These are phyloP conservation scores for Myodes glareolus DNA, from an alignment of 2,113 vertebrate species.

Conservation along the genomic window DNA sequence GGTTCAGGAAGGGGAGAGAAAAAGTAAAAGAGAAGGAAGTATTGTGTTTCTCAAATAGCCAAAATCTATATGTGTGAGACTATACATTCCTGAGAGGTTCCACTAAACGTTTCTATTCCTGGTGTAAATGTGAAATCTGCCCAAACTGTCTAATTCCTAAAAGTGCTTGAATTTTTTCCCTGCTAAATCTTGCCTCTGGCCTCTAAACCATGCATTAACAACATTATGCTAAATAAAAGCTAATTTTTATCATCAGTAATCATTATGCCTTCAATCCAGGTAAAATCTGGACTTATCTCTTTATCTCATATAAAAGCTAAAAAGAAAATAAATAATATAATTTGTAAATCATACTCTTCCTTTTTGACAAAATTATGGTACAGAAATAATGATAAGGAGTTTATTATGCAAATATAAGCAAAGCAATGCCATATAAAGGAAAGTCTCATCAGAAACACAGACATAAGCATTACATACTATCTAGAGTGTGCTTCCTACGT, in stretches of 20 bases:
- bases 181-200: slow-evolving; percentile 4
- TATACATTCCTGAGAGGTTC: neutral
- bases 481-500: neutral
- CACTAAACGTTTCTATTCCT: neutral
- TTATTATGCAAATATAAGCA: neutral
- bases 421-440: neutral
- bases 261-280: neutral
- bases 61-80: neutral
- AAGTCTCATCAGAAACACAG: neutral
- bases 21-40: neutral
- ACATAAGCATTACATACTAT: neutral
- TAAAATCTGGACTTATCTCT: too few species aligned
- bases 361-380: neutral
- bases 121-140: neutral
- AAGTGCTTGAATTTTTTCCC: neutral
- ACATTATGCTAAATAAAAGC: neutral
- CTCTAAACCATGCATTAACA: neutral
- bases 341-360: neutral
- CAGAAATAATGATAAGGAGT: neutral
- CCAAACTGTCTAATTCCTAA: neutral
- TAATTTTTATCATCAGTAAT: neutral
- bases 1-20: neutral
- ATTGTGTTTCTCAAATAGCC: neutral
- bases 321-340: neutral
- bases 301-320: neutral